Evolutionary conservation across 1,140 invertebrate genomes (phyloP).

Genomic region (Pomacea maculata): DNA sequence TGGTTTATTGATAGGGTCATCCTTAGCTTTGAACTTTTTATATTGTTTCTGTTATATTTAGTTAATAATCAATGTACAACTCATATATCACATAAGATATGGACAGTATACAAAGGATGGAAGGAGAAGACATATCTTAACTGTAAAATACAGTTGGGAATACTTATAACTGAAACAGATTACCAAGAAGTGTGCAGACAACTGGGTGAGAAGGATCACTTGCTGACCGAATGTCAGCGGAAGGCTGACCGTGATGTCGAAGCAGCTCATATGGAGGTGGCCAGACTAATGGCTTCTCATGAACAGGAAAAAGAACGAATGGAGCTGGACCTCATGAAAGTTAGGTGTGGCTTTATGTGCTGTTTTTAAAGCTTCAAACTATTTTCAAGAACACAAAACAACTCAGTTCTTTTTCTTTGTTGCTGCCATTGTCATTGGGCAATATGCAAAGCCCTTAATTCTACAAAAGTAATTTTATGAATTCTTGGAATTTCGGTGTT

Average conservation of each 20-base stretch:
- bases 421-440: too few species aligned
- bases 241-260: constrained; percentile 40
- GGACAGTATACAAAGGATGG: too few species aligned
- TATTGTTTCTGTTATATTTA: too few species aligned
- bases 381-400: neutral
- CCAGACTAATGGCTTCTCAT: constrained; percentile 32
- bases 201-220: constrained; percentile 53
- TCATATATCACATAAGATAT: too few species aligned
- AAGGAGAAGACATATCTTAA: too few species aligned
- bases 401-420: neutral
- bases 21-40: too few species aligned
- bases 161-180: constrained; percentile 39
- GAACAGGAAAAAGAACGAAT: constrained; percentile 38
- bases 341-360: constrained; percentile 36
- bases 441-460: too few species aligned
- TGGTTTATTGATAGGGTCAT: too few species aligned
- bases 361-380: neutral
- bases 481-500: too few species aligned
- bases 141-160: neutral
- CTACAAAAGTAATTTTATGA: too few species aligned
- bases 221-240: constrained; percentile 41
- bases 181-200: constrained; percentile 52
- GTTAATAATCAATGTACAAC: too few species aligned
- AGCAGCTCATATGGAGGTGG: constrained; percentile 41
- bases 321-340: constrained; percentile 39